A percentile compares a stretch with the other conserved stretches of the same genome.
Conservation (phyloP, 2,888 invertebrate genomes). For the Anaspis maculata region DNA sequence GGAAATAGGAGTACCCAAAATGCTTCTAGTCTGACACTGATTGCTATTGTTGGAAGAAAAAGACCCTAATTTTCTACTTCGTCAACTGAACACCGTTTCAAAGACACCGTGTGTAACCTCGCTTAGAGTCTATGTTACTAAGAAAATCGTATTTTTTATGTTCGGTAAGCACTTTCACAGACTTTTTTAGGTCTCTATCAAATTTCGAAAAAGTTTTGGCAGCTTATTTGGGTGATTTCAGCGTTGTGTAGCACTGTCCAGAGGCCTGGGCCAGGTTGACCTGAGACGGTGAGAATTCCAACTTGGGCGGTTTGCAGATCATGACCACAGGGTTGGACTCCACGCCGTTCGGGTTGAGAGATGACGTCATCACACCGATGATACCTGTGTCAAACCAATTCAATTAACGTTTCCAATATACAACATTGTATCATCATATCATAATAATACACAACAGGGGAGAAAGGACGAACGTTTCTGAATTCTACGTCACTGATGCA, state of each 20-base stretch:
- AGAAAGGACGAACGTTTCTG: background rate
- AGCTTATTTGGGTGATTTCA: slow-evolving; percentile 20
- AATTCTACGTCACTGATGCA: background rate
- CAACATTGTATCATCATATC: background rate
- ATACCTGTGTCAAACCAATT: slow-evolving; percentile 17
- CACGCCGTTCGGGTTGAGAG: slow-evolving; percentile 58
- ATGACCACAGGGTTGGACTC: slow-evolving; percentile 56
- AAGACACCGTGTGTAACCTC: too few species aligned
- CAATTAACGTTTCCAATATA: slow-evolving; percentile 2
- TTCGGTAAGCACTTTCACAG: too few species aligned
- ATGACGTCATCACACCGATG: slow-evolving; percentile 50
- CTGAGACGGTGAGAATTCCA: slow-evolving; percentile 43
- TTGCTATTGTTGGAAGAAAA: too few species aligned
- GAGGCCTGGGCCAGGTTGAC: slow-evolving; percentile 34
- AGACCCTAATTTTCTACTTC: too few species aligned
- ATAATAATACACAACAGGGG: background rate
- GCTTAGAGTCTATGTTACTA: too few species aligned
- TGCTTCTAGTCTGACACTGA: too few species aligned
- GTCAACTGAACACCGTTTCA: too few species aligned
- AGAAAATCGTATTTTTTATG: too few species aligned
- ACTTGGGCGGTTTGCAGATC: slow-evolving; percentile 42
- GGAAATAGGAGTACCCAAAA: too few species aligned
- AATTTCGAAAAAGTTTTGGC: too few species aligned
- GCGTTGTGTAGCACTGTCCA: slow-evolving; percentile 32
- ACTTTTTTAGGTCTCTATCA: too few species aligned